phyloP scores from a whole-genome alignment of 2,888 invertebrate species.

The Brenthis ino region DNA sequence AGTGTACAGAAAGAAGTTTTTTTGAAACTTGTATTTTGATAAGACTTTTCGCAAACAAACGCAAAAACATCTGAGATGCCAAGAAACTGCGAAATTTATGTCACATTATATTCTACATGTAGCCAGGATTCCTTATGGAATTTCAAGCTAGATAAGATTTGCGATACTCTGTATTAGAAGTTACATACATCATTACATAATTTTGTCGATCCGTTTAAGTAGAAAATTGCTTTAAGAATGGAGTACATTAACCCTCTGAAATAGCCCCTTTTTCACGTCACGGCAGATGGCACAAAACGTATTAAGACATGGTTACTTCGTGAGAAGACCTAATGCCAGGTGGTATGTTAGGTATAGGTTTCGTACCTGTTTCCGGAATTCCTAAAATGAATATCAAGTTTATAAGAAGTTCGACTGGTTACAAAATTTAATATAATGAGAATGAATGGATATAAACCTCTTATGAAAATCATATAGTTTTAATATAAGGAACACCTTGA shows the following conservation, averaged over 20 bases:
- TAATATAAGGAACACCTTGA: not conserved
- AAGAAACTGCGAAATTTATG: conserved; percentile 4
- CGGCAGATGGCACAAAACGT: conserved; percentile 18
- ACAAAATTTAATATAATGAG: too few relatives aligned
- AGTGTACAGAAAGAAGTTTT: conserved; percentile 23
- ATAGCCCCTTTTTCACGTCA: conserved; percentile 7
- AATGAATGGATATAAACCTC: not conserved
- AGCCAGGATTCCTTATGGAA: not conserved
- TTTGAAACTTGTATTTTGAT: conserved; percentile 15
- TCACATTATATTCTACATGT: not conserved
- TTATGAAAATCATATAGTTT: not conserved
- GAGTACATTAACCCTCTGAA: conserved; percentile 3
- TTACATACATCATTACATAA: not conserved
- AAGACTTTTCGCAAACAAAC: conserved; percentile 8
- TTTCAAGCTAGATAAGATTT: too few relatives aligned
- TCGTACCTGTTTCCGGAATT: conserved; percentile 11
- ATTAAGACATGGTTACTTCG: conserved; percentile 1
- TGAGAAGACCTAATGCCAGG: conserved; percentile 1
- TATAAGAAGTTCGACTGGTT: too few relatives aligned
- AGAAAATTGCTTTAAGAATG: not conserved
- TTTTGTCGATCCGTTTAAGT: not conserved
- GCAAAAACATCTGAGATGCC: conserved; percentile 5
- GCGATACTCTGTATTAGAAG: too few relatives aligned
- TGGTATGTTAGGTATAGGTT: conserved; percentile 7
- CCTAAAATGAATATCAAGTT: too few relatives aligned